phyloP scores from a whole-genome alignment of 2,888 invertebrate species.

The Stenichneumon culpator region DNA sequence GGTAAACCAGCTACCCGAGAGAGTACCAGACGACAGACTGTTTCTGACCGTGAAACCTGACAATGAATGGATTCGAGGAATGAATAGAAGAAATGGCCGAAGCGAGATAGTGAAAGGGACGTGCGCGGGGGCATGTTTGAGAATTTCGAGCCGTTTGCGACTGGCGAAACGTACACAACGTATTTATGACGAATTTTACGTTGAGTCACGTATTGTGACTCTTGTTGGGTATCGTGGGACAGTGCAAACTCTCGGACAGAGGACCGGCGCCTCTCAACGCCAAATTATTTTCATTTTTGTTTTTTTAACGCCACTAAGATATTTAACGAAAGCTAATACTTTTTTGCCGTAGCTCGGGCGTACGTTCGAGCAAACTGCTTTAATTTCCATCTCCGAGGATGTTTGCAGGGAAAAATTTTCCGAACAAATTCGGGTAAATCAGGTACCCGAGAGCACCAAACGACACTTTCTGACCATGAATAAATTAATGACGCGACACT shows the following conservation, averaged over 20 bases:
- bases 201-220: conserved; percentile 30
- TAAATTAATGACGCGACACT: conserved; percentile 47
- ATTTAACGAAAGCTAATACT: neutral
- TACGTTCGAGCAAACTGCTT: neutral
- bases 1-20: conserved; percentile 54
- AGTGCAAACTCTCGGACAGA: neutral
- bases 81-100: neutral
- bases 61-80: conserved; percentile 32
- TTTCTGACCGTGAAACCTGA: conserved; percentile 45
- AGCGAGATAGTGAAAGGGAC: conserved; percentile 5
- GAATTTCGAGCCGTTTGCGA: conserved; percentile 18
- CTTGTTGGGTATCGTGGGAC: neutral
- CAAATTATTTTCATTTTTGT: too few relatives aligned
- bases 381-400: neutral
- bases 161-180: conserved; percentile 41
- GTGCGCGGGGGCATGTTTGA: neutral
- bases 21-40: conserved; percentile 20
- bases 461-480: conserved; percentile 30
- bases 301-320: neutral
- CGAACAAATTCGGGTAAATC: conserved; percentile 30
- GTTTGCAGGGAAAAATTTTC: neutral
- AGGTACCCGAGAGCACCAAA: conserved; percentile 45
- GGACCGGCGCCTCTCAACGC: neutral
- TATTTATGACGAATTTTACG: conserved; percentile 42
- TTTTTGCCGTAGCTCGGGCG: neutral